Evolutionary conservation across 2,888 invertebrate species (phyloP), one percentile per base, ranked within the genome.

Genomic region (Koerneria pararmatus): DNA sequence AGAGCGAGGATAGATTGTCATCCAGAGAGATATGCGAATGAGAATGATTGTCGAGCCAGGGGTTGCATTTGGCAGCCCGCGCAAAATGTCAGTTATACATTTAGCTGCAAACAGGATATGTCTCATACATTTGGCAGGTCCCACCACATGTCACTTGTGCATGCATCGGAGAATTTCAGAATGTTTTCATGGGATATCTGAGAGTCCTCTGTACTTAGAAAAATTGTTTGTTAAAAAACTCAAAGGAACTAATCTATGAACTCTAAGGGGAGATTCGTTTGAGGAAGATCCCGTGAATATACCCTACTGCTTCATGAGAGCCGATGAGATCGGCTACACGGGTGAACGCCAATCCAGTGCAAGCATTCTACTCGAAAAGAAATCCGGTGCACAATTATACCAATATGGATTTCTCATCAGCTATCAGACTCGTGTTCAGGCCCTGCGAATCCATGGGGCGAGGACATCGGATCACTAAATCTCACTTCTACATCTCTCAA

Each of bases 381-480:
- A n/a, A 32, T 19, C 24, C 58, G 29, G 27, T 58, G 27, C 48
- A 31, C n/a, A 11, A 24, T 8, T 22, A 5, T n/a, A 11, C 8
- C 51, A 24, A 51, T 51, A 51, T 24, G 24, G 31, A 59, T n/a
- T 31, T 49, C 19, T n/a, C 19, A 46, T 46, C 19, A 46, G 11
- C 19, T n/a, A 46, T n/a, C 19, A 46, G 11, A 46, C 11, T 27
- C 11, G 32, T 57, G 8, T 24, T 57, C 35, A 49, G 64, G 65
- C 1, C 71, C 72, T 4, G 67, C 66, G 27, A 74, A 72, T 71
- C 79, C 79, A 11, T 79, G 74, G 74, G 78, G 75, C 11, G 54
- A 49, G 1, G 78, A 79, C 57, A 64, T 69, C 22, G 35, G 63
- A 1, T 54, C 66, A 22, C 62, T 79, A 32, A 68, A 66, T 8